Conservation (phyloP, 2,888 invertebrate species). For the Machimus rusticus region DNA sequence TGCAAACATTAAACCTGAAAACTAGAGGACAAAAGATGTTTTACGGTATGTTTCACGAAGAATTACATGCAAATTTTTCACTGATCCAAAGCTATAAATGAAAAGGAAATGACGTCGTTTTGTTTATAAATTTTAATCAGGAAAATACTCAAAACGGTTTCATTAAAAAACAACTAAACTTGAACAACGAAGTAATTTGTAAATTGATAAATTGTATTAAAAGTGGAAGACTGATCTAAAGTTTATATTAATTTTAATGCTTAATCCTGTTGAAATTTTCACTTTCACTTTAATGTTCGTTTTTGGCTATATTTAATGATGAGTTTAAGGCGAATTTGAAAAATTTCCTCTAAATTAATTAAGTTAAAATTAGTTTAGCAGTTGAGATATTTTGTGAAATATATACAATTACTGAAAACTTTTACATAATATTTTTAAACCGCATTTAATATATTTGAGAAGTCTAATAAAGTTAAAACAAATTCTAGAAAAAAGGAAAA, state of each 20-base stretch:
- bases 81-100: no score
- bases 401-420: neutral
- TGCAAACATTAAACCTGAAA: no score
- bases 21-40: no score
- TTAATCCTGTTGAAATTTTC: neutral
- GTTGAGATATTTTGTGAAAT: conserved; percentile 18
- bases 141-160: no score
- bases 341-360: conserved; percentile 53
- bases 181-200: no score
- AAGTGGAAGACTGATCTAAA: no score
- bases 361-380: conserved; percentile 20
- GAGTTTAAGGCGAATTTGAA: conserved; percentile 73
- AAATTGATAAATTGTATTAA: no score
- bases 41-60: no score
- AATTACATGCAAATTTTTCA: no score
- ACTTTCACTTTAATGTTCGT: neutral
- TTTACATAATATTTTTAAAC: neutral
- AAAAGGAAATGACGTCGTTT: no score
- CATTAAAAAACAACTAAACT: no score
- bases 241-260: neutral
- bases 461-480: neutral
- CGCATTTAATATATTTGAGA: neutral
- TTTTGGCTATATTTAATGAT: conserved; percentile 60
- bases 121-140: no score
- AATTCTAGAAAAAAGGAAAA: neutral